Percentiles rank a stretch among this genome's conserved stretches.
Conservation (phyloP, 2,888 invertebrate species). For the Parthenolecanium corni region DNA sequence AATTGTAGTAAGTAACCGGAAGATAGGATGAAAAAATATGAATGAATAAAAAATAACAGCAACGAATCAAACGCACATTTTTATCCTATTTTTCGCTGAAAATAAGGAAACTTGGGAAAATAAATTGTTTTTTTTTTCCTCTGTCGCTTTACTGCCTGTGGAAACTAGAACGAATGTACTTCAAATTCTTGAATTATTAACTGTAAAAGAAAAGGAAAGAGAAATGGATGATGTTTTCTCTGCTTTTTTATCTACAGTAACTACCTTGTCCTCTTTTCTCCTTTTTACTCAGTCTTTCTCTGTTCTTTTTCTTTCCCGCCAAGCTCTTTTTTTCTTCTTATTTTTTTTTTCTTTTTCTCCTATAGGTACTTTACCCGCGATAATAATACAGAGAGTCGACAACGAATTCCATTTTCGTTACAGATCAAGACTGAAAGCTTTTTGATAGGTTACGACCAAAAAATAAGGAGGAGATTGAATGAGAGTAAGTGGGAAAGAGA, state of each 20-base stretch:
- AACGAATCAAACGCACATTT: no score
- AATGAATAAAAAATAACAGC: no score
- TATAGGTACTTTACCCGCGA: not conserved
- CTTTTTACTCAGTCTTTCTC: no score
- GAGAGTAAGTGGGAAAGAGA: no score
- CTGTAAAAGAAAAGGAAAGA: not conserved
- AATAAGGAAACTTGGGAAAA: no score
- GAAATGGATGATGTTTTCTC: not conserved
- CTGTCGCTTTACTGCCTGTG: not conserved
- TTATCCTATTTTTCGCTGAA: no score
- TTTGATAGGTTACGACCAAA: constrained; percentile 26
- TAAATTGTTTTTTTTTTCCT: no score
- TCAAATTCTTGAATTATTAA: not conserved
- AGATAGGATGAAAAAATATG: no score
- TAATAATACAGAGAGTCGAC: constrained; percentile 9
- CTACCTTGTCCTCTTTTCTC: not conserved
- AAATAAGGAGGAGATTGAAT: constrained; percentile 15
- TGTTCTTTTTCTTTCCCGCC: no score
- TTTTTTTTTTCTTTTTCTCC: not conserved
- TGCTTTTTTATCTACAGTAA: not conserved
- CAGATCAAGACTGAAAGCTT: constrained; percentile 28
- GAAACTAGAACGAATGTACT: not conserved
- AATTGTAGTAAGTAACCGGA: no score
- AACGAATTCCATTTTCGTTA: constrained; percentile 26
- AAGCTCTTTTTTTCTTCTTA: no score